These are phyloP conservation scores for Rhipidura dahli DNA, from an alignment of 2,113 vertebrate genomes.

Conservation along the genomic window DNA sequence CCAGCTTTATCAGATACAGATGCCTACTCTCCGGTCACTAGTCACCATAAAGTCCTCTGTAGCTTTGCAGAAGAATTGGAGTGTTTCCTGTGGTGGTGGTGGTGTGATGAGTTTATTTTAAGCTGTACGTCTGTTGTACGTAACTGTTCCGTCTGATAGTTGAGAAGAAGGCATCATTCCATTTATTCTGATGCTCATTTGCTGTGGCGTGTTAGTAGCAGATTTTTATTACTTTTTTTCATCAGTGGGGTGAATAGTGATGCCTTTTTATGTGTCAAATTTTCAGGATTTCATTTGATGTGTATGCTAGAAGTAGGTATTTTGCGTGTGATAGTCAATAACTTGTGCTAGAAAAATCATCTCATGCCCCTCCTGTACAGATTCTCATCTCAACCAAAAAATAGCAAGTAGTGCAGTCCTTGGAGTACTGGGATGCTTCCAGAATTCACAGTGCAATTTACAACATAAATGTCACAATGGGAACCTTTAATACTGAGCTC, in stretches of 20 bases:
- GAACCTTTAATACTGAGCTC: neutral
- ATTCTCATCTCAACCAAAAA: neutral
- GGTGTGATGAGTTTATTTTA: neutral
- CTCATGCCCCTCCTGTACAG: neutral
- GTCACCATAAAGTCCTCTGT: neutral
- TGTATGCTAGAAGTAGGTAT: neutral
- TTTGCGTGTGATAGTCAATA: neutral
- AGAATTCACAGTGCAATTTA: neutral
- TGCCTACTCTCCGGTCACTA: fast-evolving
- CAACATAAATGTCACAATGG: neutral
- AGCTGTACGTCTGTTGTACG: fast-evolving
- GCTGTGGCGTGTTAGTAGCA: neutral
- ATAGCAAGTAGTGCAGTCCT: neutral
- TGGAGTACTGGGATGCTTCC: neutral
- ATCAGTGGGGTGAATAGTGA: neutral
- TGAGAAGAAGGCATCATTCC: neutral
- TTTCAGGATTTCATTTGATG: neutral
- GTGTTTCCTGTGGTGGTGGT: neutral
- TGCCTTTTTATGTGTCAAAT: neutral
- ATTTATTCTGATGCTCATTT: neutral
- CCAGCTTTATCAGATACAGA: neutral
- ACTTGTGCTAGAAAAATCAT: neutral
- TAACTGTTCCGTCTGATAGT: neutral
- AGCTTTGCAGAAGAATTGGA: neutral
- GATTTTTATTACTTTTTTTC: neutral